These are phyloP conservation scores for Panulirus ornatus DNA, from an alignment of 1,140 invertebrate species.

Conservation along the genomic window DNA sequence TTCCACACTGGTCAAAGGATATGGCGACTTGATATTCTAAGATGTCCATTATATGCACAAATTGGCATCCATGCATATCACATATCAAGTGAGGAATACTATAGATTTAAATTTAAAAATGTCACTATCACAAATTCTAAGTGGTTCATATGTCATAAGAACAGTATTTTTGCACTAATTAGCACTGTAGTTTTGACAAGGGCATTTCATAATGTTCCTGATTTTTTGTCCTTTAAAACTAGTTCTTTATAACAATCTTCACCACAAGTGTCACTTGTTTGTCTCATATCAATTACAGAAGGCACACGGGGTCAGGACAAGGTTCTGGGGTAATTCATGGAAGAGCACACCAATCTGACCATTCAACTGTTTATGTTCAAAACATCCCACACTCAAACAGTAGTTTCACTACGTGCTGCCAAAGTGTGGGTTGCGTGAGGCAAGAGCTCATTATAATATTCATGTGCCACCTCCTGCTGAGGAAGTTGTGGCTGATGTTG, in stretches of 20 bases:
- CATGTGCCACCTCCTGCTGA: slow-evolving; percentile 64
- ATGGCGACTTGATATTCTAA: neutral
- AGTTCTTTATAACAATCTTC: neutral
- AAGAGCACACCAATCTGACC: neutral
- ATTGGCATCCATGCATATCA: slow-evolving; percentile 63
- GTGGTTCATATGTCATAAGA: slow-evolving; percentile 23
- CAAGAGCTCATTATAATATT: slow-evolving; percentile 74
- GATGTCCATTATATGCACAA: neutral
- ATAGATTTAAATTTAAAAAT: neutral
- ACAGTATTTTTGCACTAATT: neutral
- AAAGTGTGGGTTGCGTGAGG: slow-evolving; percentile 24
- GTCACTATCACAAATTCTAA: neutral
- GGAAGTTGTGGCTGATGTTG: slow-evolving; percentile 46
- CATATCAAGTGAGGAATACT: slow-evolving; percentile 15
- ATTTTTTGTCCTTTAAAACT: neutral
- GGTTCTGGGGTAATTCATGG: neutral
- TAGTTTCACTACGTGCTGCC: slow-evolving; percentile 63
- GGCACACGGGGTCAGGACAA: neutral
- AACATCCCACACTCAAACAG: slow-evolving; percentile 48
- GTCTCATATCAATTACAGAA: neutral
- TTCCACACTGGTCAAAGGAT: neutral
- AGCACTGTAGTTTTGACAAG: neutral
- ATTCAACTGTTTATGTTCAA: neutral
- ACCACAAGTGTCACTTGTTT: neutral
- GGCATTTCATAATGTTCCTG: neutral